Evolutionary conservation across 2,113 vertebrate genomes (phyloP), one percentile per base, ranked within the genome.

Genomic region (Orientallactaga bullata): DNA sequence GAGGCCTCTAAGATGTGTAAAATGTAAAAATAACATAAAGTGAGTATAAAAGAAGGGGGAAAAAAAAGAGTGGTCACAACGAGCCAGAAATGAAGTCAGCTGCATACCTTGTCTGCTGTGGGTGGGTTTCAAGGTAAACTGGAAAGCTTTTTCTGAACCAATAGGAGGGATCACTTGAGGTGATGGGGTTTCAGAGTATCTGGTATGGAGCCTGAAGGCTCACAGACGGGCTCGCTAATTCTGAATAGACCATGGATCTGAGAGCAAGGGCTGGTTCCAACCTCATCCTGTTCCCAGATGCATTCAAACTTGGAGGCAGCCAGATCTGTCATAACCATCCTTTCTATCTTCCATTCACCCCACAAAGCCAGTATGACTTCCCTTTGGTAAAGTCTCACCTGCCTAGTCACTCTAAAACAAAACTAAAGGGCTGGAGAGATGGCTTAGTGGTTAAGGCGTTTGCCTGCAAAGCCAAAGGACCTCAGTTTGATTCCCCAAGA

Each of bases 1-100:
- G 76, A 92, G 47, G 26, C 55, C 94, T 91, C 76, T 39, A 76
- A 90, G 68, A 80, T 68, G 91, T 13, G 8, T 35, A 63, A 93
- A 24, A 82, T 82, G 7, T 65, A 85, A 88, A 60, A 42, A 65
- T 39, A 58, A 60, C 42, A 65, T 73, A 51, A 51, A 51, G 51
- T 51, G 51, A 51, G 51, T 51, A 51, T 51, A 51, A 12, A 12
- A 7, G 7, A 12, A 12, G 12, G 51, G 12, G 51, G 12, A n/a
- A 37, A 24, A 73, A 51, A 60, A 69, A 84, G 20, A 24, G 18
- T 60, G 15, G 55, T 32, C 15, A 73, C 6, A 69, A 71, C 16
- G 63, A 55, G 26, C 21, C 1, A 5, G 18, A 55, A 89, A 76
- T 0, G 11, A 88, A 28, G 74, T 39, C 35, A 73, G 79, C 78